Evolutionary conservation across 1,140 invertebrate species (phyloP).

Genomic region (Trichoplusia ni): DNA sequence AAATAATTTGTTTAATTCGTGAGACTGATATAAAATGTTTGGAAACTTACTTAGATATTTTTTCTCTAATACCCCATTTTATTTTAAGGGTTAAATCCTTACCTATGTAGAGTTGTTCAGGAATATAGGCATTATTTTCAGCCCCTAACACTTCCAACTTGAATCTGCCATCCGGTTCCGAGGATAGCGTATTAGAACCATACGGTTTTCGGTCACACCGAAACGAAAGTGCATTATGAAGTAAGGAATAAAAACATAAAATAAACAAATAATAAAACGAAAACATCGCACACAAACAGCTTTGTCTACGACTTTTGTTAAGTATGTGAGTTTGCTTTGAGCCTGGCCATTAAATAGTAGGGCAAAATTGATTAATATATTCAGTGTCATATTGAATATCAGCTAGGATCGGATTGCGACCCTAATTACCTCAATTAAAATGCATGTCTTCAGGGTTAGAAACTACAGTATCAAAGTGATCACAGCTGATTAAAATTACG

Average conservation of each 20-base stretch:
- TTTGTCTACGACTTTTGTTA: neutral
- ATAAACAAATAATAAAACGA: neutral
- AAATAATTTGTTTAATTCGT: neutral
- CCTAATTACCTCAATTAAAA: conserved; percentile 26
- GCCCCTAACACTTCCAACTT: conserved; percentile 50
- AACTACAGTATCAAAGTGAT: too few relatives aligned
- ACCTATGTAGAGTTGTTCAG: conserved; percentile 67
- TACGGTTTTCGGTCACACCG: conserved; percentile 70
- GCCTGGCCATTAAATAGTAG: neutral
- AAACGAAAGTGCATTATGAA: conserved; percentile 37
- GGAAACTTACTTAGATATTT: neutral
- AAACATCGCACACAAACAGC: neutral
- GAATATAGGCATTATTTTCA: conserved; percentile 59
- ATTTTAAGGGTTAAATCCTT: conserved; percentile 1
- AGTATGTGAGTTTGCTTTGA: neutral
- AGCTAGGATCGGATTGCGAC: conserved; percentile 27
- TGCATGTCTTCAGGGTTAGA: conserved; percentile 3
- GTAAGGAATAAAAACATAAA: neutral
- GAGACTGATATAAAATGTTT: neutral
- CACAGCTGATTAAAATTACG: too few relatives aligned
- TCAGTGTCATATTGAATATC: conserved; percentile 2
- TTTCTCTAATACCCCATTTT: neutral
- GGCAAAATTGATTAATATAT: neutral
- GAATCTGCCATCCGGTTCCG: conserved; percentile 62
- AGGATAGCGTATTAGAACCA: conserved; percentile 56